Evolutionary conservation across 2,113 vertebrate genomes (phyloP), one percentile per base, ranked within the genome.

Genomic region (Pangasianodon hypophthalmus): DNA sequence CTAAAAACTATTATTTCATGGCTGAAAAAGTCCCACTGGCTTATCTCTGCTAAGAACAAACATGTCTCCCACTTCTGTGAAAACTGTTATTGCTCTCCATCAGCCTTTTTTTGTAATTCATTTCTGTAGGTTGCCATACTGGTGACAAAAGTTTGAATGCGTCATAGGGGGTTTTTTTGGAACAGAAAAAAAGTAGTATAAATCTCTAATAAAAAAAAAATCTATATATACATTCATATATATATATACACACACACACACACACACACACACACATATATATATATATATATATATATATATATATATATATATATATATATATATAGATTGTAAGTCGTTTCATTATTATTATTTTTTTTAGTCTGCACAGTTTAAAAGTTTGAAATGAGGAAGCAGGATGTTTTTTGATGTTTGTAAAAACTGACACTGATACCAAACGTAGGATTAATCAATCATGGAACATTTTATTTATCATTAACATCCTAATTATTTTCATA

Each of bases 1-100:
- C 56, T 46, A 84, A 84, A 84, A 84, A 84, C 82, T 84, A 46
- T 62, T 41, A 84, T 84, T 84, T 84, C 58, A 62, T 84, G 56
- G 37, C 52, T 5, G 52, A 41, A 83, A 37, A 24, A 13, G 56
- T 84, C 54, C 54, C 82, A 84, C 32, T 62, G 58, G 56, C 37
- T 84, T 46, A 44, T 84, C 13, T 14, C 24, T 50, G 46, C 77
- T 50, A 50, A 29, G 46, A 80, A 50, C 77, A 80, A 80, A n/a
- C 77, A 80, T 6, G 46, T 50, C 75, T 48, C 14, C 46, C 75
- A 79, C 24, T 84, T 41, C 82, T 41, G 21, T 84, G 4, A 60
- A 26, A 83, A 83, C 52, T 58, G 29, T 82, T 82, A 54, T 82
- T 82, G 50, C n/a, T 18, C 50, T 82, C 11, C 44, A 29, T 79